A percentile compares a stretch with the other conserved stretches of the same genome.
phyloP scores from a whole-genome alignment of 2,113 vertebrate species.

The Oreochromis spilurus region DNA sequence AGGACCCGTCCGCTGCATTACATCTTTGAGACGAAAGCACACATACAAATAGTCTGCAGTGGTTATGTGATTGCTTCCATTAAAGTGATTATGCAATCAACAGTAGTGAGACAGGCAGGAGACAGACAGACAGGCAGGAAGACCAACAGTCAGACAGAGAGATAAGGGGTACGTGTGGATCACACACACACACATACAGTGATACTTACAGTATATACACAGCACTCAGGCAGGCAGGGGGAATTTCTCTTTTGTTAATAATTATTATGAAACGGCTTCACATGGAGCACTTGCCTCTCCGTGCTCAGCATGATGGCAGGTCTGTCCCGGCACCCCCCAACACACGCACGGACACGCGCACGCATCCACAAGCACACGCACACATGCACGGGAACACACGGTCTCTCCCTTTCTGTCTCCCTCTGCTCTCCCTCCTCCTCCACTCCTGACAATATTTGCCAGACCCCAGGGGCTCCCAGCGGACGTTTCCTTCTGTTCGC shows the following conservation, averaged over 20 bases:
- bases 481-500: not conserved
- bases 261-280: conserved; percentile 65
- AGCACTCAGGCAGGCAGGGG: conserved; percentile 16
- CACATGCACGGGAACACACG: not conserved
- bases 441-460: conserved; percentile 57
- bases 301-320: conserved; percentile 48
- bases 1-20: conserved; percentile 2
- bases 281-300: conserved; percentile 49
- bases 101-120: conserved; percentile 20
- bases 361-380: not conserved
- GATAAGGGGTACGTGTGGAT: not conserved
- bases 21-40: conserved; percentile 12
- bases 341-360: not conserved
- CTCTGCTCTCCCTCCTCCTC: not conserved
- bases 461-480: conserved; percentile 34
- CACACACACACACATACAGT: not conserved
- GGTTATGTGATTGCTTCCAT: conserved; percentile 62
- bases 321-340: conserved; percentile 23
- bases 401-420: not conserved
- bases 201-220: not conserved
- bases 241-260: conserved; percentile 60
- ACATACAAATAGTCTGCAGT: conserved; percentile 39
- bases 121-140: not conserved
- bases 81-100: conserved; percentile 64
- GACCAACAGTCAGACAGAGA: not conserved